These are phyloP conservation scores for Choloepus didactylus DNA, from an alignment of 2,797 vertebrate species.

Conservation along the genomic window DNA sequence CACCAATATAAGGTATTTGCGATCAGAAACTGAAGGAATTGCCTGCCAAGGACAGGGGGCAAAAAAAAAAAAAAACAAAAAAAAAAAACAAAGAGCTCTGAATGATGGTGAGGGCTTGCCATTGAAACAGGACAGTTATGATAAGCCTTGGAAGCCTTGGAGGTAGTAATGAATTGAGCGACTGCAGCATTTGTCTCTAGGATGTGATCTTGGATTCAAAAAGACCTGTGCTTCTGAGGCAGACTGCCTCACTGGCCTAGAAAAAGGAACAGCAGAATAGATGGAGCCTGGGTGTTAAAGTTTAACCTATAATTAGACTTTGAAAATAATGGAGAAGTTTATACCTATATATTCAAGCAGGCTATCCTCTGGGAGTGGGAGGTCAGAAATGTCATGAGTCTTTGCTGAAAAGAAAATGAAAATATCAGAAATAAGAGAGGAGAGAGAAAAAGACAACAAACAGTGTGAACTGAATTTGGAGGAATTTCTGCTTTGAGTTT, in stretches of 20 bases:
- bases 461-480: neutral
- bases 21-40: neutral
- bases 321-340: neutral
- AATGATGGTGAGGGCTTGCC: neutral
- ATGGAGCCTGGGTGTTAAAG: neutral
- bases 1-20: neutral
- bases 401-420: constrained; percentile 9
- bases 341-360: neutral
- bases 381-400: neutral
- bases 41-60: neutral
- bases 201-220: neutral
- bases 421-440: neutral
- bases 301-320: neutral
- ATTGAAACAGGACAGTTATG: neutral
- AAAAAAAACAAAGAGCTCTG: neutral
- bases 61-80: too few species aligned
- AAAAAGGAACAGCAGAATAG: neutral
- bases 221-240: neutral
- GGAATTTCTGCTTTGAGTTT: neutral
- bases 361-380: neutral
- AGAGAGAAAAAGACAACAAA: neutral
- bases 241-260: neutral
- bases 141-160: neutral
- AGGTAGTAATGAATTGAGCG: neutral
- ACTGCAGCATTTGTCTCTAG: neutral